Percentiles rank a stretch among this genome's conserved stretches.
Conservation (phyloP, 2,888 invertebrate species). For the Sipha maydis region DNA sequence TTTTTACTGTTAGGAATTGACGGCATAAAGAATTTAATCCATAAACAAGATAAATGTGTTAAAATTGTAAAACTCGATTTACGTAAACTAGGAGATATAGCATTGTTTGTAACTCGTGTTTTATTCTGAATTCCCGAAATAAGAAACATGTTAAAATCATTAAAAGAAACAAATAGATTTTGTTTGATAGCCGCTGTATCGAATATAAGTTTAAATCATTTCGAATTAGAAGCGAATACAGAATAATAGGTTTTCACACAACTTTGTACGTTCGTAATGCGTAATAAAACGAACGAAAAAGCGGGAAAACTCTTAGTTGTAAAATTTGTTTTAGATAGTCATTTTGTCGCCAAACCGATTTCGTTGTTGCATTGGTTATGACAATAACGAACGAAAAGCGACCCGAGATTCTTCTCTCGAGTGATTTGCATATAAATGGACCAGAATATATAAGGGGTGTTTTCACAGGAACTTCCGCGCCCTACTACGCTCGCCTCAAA, state of each 20-base stretch:
- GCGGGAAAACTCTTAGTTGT: background rate
- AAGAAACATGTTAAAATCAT: background rate
- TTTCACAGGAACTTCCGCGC: slow-evolving; percentile 9
- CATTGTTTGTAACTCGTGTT: background rate
- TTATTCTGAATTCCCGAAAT: background rate
- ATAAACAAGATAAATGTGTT: background rate
- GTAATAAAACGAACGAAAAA: background rate
- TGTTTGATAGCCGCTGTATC: background rate
- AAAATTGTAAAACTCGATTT: background rate
- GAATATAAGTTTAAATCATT: background rate
- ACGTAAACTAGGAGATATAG: background rate
- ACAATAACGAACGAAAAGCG: slow-evolving; percentile 45
- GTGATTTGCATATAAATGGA: slow-evolving; percentile 60
- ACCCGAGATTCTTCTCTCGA: background rate
- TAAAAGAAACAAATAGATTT: background rate
- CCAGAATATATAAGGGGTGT: slow-evolving; percentile 54
- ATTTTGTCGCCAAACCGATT: slow-evolving; percentile 41
- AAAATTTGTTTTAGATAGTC: slow-evolving; percentile 37
- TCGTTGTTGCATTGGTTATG: slow-evolving; percentile 44
- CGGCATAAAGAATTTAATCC: background rate
- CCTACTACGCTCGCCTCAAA: background rate
- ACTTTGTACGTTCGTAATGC: background rate
- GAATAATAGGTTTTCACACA: background rate
- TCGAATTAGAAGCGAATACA: background rate
- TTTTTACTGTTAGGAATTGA: background rate